These are phyloP conservation scores for Platichthys stellatus DNA, from an alignment of 2,113 vertebrate genomes.

Conservation along the genomic window DNA sequence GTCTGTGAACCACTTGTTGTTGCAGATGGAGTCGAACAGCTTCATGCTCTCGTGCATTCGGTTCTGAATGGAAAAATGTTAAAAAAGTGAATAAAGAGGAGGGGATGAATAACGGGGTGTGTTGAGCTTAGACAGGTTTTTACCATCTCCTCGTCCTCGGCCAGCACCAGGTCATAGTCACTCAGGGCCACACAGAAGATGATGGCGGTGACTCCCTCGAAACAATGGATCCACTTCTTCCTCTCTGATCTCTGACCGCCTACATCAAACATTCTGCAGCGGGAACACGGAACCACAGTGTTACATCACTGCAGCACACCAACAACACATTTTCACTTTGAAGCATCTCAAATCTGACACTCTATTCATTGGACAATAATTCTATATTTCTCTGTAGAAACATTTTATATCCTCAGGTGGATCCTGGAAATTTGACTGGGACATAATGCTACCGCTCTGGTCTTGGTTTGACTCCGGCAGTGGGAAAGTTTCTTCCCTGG, in stretches of 20 bases:
- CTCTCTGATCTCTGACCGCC: slow-evolving; percentile 97
- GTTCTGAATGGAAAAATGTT: slow-evolving; percentile 83
- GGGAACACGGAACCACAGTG: slow-evolving; percentile 12
- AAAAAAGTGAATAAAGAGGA: background rate
- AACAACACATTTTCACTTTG: background rate
- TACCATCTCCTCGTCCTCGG: slow-evolving; percentile 99
- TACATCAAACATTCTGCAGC: slow-evolving; percentile 97
- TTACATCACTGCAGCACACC: background rate
- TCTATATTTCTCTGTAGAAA: too few species aligned
- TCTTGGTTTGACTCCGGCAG: background rate
- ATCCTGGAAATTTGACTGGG: too few species aligned
- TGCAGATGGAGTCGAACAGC: slow-evolving; percentile 99
- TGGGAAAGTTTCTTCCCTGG: background rate
- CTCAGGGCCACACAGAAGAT: slow-evolving; percentile 99
- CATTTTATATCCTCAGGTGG: too few species aligned
- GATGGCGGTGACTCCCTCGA: slow-evolving; percentile 98
- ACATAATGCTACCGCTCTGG: background rate
- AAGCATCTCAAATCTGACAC: background rate
- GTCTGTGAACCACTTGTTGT: slow-evolving; percentile 99
- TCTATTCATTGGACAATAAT: background rate
- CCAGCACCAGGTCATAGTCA: slow-evolving; percentile 97
- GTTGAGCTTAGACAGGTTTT: slow-evolving; percentile 19
- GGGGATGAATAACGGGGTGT: background rate
- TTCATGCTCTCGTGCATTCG: slow-evolving; percentile 99
- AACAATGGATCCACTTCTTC: slow-evolving; percentile 99